A percentile compares a stretch with the other conserved stretches of the same genome.
Evolutionary conservation across 1,140 invertebrate genomes (phyloP).

Genomic region (Heliconius nattereri): DNA sequence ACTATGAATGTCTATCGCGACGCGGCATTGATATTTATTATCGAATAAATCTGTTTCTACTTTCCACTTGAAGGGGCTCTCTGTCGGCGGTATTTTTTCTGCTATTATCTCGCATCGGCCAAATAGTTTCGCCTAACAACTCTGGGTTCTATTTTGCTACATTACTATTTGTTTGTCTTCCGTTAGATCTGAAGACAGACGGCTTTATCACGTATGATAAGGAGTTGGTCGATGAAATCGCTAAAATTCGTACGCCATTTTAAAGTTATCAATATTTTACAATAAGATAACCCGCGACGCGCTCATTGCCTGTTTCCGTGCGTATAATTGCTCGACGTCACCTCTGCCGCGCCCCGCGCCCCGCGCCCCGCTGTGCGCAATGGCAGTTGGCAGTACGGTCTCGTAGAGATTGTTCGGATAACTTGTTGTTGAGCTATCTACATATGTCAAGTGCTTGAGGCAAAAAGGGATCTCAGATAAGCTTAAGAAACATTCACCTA

Average conservation of each 20-base stretch:
- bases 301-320: neutral
- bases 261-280: neutral
- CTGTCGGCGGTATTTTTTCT: too few species aligned
- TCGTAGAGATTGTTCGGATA: too few species aligned
- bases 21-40: too few species aligned
- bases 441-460: neutral
- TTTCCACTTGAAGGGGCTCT: too few species aligned
- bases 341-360: neutral
- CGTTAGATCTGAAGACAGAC: neutral
- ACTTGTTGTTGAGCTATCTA: neutral
- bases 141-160: too few species aligned
- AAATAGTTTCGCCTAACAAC: too few species aligned
- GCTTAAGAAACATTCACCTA: neutral
- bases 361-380: neutral
- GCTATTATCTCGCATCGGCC: too few species aligned
- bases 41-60: too few species aligned
- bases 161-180: neutral
- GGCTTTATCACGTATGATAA: neutral
- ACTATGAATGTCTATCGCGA: neutral
- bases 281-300: neutral
- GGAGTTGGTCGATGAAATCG: neutral
- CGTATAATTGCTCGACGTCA: conserved; percentile 8
- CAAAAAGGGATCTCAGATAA: neutral
- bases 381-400: neutral
- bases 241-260: conserved; percentile 7